Percentiles rank a stretch among this genome's conserved stretches.
Evolutionary conservation across 2,797 vertebrate genomes (phyloP).

Genomic region (Danio choprae): DNA sequence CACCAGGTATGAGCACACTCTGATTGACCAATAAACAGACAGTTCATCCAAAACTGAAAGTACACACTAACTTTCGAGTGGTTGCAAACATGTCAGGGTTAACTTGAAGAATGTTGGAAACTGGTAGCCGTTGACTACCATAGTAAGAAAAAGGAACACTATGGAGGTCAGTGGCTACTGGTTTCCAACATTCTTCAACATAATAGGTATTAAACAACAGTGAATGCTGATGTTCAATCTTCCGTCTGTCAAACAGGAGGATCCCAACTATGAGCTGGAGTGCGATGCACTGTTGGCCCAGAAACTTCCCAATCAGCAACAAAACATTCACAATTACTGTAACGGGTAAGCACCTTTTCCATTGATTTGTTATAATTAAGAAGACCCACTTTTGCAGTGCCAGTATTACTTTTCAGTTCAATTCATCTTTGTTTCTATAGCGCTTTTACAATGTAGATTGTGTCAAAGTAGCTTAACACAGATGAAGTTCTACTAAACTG

Average conservation of each 20-base stretch:
- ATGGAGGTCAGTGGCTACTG: too few relatives aligned
- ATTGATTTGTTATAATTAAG: background rate
- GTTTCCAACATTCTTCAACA: background rate
- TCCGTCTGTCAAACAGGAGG: conserved; percentile 71
- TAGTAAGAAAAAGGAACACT: too few relatives aligned
- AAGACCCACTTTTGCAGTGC: background rate
- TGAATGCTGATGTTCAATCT: background rate
- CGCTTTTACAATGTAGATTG: too few relatives aligned
- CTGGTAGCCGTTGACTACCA: too few relatives aligned
- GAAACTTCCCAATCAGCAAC: conserved; percentile 74
- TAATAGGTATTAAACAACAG: background rate
- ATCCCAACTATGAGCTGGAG: conserved; percentile 79
- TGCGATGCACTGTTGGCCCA: conserved; percentile 80
- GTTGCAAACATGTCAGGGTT: too few relatives aligned
- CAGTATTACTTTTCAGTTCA: background rate
- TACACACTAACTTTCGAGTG: too few relatives aligned
- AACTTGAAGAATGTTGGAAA: too few relatives aligned
- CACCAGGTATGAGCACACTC: conserved; percentile 79
- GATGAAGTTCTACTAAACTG: too few relatives aligned
- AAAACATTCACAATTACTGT: conserved; percentile 76
- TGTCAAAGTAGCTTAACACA: too few relatives aligned
- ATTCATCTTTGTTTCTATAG: too few relatives aligned
- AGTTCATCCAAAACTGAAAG: too few relatives aligned
- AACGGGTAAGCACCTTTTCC: conserved; percentile 75
- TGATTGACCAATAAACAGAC: background rate